These are phyloP conservation scores for Sepioteuthis lessoniana DNA, from an alignment of 2,888 invertebrate species.

Conservation along the genomic window DNA sequence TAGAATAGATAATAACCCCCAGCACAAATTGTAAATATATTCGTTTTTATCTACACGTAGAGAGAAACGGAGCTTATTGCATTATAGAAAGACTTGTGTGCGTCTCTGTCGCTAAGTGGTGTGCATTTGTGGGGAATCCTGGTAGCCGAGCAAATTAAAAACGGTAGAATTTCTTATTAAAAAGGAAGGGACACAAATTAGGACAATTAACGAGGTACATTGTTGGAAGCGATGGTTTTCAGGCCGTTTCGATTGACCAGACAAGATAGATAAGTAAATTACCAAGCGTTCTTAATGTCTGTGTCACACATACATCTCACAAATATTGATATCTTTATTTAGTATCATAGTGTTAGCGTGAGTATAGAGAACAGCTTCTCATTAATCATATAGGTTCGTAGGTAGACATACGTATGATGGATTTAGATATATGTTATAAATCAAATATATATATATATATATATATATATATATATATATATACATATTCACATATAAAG, in stretches of 20 bases:
- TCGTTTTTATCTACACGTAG: neutral
- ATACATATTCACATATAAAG: neutral
- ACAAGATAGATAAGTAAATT: conserved; percentile 1
- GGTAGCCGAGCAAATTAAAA: neutral
- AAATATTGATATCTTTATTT: neutral
- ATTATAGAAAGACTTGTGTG: neutral
- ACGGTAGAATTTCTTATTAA: neutral
- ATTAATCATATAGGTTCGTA: neutral
- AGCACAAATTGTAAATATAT: neutral
- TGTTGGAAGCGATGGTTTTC: conserved; percentile 8
- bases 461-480: too few relatives aligned
- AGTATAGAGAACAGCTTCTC: too few relatives aligned
- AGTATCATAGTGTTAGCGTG: too few relatives aligned
- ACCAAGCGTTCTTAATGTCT: neutral
- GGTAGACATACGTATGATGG: neutral
- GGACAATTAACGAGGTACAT: neutral
- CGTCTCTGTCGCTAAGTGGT: neutral
- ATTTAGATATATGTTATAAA: neutral
- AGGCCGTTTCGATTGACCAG: neutral
- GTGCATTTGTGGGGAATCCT: conserved; percentile 8
- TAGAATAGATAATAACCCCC: neutral
- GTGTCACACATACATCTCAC: neutral
- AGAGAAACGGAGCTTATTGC: neutral
- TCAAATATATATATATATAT: neutral
- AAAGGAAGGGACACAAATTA: neutral